A percentile compares a stretch with the other conserved stretches of the same genome.
phyloP scores from a whole-genome alignment of 2,797 vertebrate species.

The Poeciliopsis paucimaculata region DNA sequence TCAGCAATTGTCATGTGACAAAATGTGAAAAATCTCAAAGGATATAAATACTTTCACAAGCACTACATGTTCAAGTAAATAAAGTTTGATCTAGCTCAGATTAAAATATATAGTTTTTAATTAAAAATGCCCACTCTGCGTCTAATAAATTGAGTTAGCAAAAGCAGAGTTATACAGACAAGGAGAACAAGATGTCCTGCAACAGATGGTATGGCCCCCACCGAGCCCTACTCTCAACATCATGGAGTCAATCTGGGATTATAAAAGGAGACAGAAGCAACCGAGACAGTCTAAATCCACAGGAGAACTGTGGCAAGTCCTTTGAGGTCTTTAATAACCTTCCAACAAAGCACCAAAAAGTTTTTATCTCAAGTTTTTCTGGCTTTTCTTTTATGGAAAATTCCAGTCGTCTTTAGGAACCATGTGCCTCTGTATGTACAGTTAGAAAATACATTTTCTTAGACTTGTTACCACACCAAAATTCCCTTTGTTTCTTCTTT shows the following conservation, averaged over 20 bases:
- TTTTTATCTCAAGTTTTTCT: neutral
- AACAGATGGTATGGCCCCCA: constrained; percentile 20
- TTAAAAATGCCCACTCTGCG: neutral
- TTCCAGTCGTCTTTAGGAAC: neutral
- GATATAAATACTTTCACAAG: neutral
- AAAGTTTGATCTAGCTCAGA: neutral
- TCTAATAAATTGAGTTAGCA: neutral
- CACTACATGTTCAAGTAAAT: neutral
- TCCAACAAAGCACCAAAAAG: neutral
- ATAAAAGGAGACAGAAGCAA: constrained; percentile 21
- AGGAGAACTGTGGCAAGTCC: constrained; percentile 11
- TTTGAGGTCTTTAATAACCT: constrained; percentile 2
- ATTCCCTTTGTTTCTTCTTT: neutral
- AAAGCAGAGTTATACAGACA: constrained; percentile 2
- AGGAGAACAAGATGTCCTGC: constrained; percentile 26
- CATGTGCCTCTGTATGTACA: neutral
- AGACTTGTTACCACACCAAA: neutral
- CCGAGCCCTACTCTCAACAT: constrained; percentile 28
- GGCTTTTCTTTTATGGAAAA: neutral
- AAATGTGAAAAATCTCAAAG: neutral
- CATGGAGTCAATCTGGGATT: constrained; percentile 41
- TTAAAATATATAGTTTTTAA: neutral
- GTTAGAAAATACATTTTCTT: neutral
- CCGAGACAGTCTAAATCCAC: constrained; percentile 18
- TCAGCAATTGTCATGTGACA: neutral